These are phyloP conservation scores for Carettochelys insculpta DNA, from an alignment of 2,113 vertebrate genomes.

Conservation along the genomic window DNA sequence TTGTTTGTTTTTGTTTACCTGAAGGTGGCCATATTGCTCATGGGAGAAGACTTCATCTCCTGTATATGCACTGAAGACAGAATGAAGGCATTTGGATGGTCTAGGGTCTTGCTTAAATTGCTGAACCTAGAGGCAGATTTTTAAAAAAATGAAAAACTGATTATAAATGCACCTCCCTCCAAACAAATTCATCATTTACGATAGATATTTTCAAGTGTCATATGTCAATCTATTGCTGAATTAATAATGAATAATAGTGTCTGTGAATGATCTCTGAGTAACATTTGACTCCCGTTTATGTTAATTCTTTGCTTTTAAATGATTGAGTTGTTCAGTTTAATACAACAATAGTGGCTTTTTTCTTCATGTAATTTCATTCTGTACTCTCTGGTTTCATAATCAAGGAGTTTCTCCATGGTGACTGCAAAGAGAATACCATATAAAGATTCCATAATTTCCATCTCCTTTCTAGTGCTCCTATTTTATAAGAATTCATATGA, in stretches of 20 bases:
- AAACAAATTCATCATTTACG: not conserved
- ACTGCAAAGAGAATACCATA: not conserved
- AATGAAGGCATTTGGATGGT: conserved; percentile 92
- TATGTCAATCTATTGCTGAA: not conserved
- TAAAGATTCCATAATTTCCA: not conserved
- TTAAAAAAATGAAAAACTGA: conserved; percentile 12
- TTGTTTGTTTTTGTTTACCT: conserved; percentile 78
- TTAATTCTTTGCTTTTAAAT: not conserved
- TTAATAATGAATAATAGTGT: not conserved
- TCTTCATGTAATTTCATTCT: not conserved
- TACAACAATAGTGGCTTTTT: not conserved
- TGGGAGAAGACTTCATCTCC: conserved; percentile 89
- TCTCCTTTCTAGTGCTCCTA: not conserved
- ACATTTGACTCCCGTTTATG: not conserved
- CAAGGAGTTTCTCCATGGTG: not conserved
- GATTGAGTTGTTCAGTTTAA: not conserved
- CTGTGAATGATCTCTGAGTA: no score
- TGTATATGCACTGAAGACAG: conserved; percentile 87
- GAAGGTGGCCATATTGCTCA: conserved; percentile 89
- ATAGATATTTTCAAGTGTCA: not conserved
- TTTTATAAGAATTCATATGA: not conserved
- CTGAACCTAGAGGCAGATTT: conserved; percentile 83
- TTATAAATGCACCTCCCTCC: not conserved
- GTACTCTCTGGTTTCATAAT: not conserved
- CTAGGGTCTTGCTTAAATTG: conserved; percentile 95